Evolutionary conservation across 2,888 invertebrate genomes (phyloP).

Genomic region (Athalia rosae): DNA sequence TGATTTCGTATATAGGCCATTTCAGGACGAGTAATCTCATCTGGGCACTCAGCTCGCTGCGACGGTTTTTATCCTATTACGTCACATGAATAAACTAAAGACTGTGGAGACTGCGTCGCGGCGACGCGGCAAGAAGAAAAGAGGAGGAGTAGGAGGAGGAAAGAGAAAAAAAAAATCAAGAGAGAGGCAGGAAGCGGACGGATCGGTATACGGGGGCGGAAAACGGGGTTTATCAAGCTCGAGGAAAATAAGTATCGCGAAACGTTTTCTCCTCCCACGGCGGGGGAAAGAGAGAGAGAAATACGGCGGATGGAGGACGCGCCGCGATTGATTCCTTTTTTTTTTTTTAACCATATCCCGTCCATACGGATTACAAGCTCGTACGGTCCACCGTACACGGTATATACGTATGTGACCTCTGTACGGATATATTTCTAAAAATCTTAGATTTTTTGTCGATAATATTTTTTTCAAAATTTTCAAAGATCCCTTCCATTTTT

Average conservation of each 20-base stretch:
- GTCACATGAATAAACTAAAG: constrained; percentile 73
- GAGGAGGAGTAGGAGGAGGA: background rate
- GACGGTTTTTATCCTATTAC: constrained; percentile 73
- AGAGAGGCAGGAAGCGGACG: constrained; percentile 17
- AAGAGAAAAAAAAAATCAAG: constrained; percentile 12
- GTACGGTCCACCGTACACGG: too few relatives aligned
- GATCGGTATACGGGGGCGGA: background rate
- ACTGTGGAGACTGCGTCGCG: constrained; percentile 60
- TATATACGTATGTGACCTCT: too few relatives aligned
- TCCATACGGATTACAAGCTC: too few relatives aligned
- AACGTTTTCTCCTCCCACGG: constrained; percentile 18
- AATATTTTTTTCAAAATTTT: too few relatives aligned
- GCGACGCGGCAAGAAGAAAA: background rate
- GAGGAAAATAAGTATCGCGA: constrained; percentile 29
- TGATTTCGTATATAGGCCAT: constrained; percentile 37
- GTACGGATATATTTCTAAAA: too few relatives aligned
- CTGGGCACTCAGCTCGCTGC: constrained; percentile 69
- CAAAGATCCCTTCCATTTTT: too few relatives aligned
- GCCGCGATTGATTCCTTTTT: constrained; percentile 45
- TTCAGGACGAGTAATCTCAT: constrained; percentile 67
- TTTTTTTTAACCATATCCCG: too few relatives aligned
- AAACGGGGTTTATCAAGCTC: constrained; percentile 27
- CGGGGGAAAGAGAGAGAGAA: constrained; percentile 24
- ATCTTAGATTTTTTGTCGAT: too few relatives aligned
- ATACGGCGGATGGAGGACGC: background rate